Evolutionary conservation across 2,888 invertebrate species (phyloP).

Genomic region (Tribolium freemani): DNA sequence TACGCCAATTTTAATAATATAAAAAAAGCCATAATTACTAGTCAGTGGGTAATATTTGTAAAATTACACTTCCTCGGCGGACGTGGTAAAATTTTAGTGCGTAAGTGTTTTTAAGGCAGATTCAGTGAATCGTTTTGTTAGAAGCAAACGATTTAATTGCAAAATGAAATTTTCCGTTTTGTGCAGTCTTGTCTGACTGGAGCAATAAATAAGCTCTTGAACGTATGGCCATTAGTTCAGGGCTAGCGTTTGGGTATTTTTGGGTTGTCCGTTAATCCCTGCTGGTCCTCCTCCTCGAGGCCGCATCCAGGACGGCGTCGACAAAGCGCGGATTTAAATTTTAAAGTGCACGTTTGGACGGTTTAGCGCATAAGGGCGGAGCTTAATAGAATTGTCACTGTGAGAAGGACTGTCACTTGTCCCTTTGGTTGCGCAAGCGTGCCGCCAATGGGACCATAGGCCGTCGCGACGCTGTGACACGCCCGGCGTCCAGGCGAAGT

Average conservation of each 20-base stretch:
- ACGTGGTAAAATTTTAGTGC: too few relatives aligned
- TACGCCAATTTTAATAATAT: too few relatives aligned
- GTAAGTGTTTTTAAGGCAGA: too few relatives aligned
- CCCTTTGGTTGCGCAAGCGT: conserved; percentile 65
- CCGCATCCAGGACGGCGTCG: background rate
- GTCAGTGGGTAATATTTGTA: too few relatives aligned
- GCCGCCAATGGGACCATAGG: conserved; percentile 65
- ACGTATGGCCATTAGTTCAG: conserved; percentile 16
- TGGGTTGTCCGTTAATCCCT: conserved; percentile 18
- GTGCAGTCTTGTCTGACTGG: background rate
- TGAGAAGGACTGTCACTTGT: conserved; percentile 67
- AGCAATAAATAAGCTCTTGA: conserved; percentile 9
- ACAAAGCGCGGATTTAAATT: conserved; percentile 23
- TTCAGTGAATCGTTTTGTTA: too few relatives aligned
- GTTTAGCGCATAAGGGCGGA: conserved; percentile 60
- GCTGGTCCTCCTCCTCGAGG: background rate
- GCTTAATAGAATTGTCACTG: conserved; percentile 66
- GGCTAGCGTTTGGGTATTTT: conserved; percentile 13
- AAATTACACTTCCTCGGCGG: too few relatives aligned
- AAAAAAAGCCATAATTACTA: too few relatives aligned
- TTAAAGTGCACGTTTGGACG: conserved; percentile 38
- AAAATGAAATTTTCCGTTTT: too few relatives aligned
- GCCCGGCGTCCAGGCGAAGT: conserved; percentile 67
- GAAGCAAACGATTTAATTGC: too few relatives aligned
- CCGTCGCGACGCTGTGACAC: conserved; percentile 68